phyloP scores from a whole-genome alignment of 2,113 vertebrate genomes.

The Clupea harengus region DNA sequence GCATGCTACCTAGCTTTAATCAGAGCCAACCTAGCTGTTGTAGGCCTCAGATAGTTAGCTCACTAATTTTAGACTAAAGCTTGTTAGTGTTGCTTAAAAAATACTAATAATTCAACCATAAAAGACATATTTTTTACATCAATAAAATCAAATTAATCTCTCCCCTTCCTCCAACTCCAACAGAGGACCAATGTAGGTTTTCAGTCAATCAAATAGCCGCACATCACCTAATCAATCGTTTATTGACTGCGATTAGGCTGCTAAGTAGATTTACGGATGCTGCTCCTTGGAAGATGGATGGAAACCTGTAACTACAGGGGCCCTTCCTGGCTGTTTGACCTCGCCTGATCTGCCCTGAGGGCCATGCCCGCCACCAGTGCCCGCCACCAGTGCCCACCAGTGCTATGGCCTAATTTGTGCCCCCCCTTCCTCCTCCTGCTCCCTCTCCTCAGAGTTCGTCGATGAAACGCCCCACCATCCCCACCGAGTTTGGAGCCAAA shows the following conservation, averaged over 20 bases:
- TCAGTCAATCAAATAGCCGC: background rate
- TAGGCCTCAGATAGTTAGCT: no score
- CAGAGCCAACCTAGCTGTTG: no score
- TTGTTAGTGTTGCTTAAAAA: background rate
- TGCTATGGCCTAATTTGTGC: background rate
- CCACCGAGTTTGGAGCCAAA: slow-evolving; percentile 90
- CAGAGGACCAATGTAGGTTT: background rate
- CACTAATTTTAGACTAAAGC: no score
- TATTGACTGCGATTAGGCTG: background rate
- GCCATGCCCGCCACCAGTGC: no score
- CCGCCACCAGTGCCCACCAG: no score
- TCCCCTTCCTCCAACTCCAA: background rate
- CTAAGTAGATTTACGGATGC: background rate
- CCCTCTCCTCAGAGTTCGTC: slow-evolving; percentile 72
- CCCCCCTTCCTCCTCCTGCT: background rate
- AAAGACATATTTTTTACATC: background rate
- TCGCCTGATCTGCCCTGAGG: background rate
- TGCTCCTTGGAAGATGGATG: background rate
- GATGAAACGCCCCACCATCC: slow-evolving; percentile 89
- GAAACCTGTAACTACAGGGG: background rate
- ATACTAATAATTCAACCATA: background rate
- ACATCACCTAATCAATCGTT: background rate
- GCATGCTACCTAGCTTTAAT: no score
- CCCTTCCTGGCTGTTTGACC: background rate
- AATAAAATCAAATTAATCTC: background rate